Base-by-base conservation (phyloP, 1,140 invertebrate species). In the Saccostrea echinata region DNA sequence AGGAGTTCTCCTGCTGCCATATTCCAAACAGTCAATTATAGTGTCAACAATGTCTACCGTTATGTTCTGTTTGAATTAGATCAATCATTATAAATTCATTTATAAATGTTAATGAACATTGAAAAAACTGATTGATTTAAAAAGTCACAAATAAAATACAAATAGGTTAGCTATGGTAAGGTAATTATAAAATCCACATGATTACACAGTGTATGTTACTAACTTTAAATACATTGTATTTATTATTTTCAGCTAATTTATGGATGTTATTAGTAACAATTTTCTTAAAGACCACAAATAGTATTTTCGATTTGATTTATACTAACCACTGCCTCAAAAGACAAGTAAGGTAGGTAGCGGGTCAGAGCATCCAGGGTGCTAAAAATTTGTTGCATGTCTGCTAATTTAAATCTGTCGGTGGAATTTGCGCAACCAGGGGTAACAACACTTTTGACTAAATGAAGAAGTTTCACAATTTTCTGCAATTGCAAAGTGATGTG, bases 351-450 rank as follows among this genome's bases (percentile, higher is more conserved):
- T 18, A 33, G 27, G 27, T 33, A 76, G 30, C 68, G 68, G 12
- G 68, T 76, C 27, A 76, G 68, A 16, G 68, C 68, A 76, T 76
- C 68, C 11, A 76, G 18, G 27, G 27, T 30, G 68, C 68, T 76
- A 12, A 30, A 76, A 3, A 76, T 76, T 2, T 30, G 12, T 16
- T 76, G 68, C 16, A 76, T 33, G 27, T 76, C 9, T 76, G 68
- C 27, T 76, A 76, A 76, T 11, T 30, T 76, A 27, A 76, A 76
- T 76, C 68, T 30, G 11, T 33, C 68, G 27, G 13, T 27, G 24
- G 68, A 76, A 33, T 76, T 76, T 27, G 16, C 12, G 11, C 68
- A 76, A 30, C 68, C 68, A 30, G 68, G 68, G 2, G 68, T 12
- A 18, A 76, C 30, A 27, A 76, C 27, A 4, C 16, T 76, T 30